phyloP scores from a whole-genome alignment of 1,140 invertebrate genomes.

The Ectropis grisescens region DNA sequence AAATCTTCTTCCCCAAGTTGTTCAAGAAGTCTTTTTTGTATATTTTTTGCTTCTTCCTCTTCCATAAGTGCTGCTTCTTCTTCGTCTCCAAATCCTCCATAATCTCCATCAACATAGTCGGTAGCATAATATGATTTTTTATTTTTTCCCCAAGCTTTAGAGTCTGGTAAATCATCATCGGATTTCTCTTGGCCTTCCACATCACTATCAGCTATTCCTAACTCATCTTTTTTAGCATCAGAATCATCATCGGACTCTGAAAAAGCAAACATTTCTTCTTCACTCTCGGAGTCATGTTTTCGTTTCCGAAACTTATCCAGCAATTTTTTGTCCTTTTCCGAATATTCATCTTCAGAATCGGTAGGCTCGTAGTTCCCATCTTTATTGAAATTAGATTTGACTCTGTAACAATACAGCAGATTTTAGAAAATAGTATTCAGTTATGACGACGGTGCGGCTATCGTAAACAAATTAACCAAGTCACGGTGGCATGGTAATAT shows the following conservation, averaged over 20 bases:
- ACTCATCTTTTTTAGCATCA: slow-evolving; percentile 47
- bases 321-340: slow-evolving; percentile 74
- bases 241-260: slow-evolving; percentile 71
- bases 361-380: slow-evolving; percentile 73
- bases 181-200: slow-evolving; percentile 78
- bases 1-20: slow-evolving; percentile 88
- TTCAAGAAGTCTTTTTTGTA: slow-evolving; percentile 83
- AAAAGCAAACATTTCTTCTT: slow-evolving; percentile 77
- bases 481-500: no score
- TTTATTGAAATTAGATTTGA: slow-evolving; percentile 50
- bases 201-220: slow-evolving; percentile 76
- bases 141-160: slow-evolving; percentile 88
- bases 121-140: slow-evolving; percentile 85
- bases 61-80: slow-evolving; percentile 83
- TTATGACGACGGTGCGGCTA: no score
- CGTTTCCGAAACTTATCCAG: slow-evolving; percentile 74
- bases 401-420: slow-evolving; percentile 29
- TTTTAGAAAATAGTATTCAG: slow-evolving; percentile 1
- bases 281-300: slow-evolving; percentile 70
- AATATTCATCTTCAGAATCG: slow-evolving; percentile 81
- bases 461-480: no score
- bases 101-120: slow-evolving; percentile 91
- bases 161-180: slow-evolving; percentile 80
- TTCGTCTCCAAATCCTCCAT: slow-evolving; percentile 79
- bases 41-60: slow-evolving; percentile 86